Percentiles rank a stretch among this genome's conserved stretches.
These are phyloP conservation scores for Argentina silus DNA, from an alignment of 2,797 vertebrate species.

Conservation along the genomic window DNA sequence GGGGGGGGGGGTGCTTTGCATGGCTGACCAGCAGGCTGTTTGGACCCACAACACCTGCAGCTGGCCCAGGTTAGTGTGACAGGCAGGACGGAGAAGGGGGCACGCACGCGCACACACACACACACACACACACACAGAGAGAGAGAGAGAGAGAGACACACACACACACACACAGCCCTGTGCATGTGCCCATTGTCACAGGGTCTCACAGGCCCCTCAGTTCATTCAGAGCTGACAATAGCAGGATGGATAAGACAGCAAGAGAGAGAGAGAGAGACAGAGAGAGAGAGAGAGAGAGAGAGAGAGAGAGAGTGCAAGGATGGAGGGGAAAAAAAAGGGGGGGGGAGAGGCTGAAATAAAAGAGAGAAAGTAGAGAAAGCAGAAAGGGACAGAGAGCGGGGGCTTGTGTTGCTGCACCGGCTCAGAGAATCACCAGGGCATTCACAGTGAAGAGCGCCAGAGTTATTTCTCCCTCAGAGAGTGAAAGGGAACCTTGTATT, in stretches of 20 bases:
- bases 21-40: conserved; percentile 13
- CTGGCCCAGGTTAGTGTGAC: conserved; percentile 49
- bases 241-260: conserved; percentile 53
- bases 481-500: conserved; percentile 13
- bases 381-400: neutral
- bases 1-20: neutral
- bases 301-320: neutral
- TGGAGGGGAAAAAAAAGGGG: no score
- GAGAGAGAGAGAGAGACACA: conserved; percentile 16
- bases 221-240: conserved; percentile 65
- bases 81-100: conserved; percentile 42
- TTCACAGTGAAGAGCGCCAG: no score
- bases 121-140: conserved; percentile 3
- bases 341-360: neutral
- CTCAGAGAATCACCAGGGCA: no score
- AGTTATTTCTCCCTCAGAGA: neutral
- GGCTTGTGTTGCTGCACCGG: no score
- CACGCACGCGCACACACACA: conserved; percentile 23
- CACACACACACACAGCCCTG: conserved; percentile 24
- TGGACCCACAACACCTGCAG: conserved; percentile 53
- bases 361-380: neutral
- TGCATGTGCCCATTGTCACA: conserved; percentile 67
- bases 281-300: neutral
- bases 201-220: conserved; percentile 59
- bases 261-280: neutral